Percentiles rank a stretch among this genome's conserved stretches.
These are phyloP conservation scores for Crocuta crocuta DNA, from an alignment of 2,113 vertebrate species.

Conservation along the genomic window DNA sequence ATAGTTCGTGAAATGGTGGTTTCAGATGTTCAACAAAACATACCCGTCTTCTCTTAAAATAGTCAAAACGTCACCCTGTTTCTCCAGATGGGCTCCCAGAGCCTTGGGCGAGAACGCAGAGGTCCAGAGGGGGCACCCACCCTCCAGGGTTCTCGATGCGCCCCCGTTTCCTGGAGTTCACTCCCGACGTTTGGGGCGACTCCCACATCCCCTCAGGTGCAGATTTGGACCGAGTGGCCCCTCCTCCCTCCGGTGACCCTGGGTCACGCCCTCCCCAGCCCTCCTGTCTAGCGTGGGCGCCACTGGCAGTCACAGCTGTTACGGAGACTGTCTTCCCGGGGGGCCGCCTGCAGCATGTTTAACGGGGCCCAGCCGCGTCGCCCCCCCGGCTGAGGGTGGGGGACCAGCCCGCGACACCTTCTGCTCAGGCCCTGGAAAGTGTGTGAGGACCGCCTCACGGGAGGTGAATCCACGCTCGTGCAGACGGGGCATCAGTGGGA, in stretches of 20 bases:
- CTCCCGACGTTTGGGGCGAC: accelerated
- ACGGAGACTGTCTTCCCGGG: not conserved
- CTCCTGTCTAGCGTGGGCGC: not conserved
- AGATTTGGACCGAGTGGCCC: not conserved
- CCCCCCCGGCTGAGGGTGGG: not conserved
- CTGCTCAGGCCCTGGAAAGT: not conserved
- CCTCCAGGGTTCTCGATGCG: too few relatives aligned
- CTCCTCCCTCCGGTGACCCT: not conserved
- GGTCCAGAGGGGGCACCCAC: too few relatives aligned
- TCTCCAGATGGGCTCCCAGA: not conserved
- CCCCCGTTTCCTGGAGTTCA: not conserved
- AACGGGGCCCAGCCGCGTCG: not conserved
- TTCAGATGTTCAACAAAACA: too few relatives aligned
- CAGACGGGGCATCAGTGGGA: not conserved
- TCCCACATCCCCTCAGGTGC: too few relatives aligned
- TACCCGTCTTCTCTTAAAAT: not conserved
- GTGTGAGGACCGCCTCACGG: not conserved
- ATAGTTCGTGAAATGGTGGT: not conserved
- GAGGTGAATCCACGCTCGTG: accelerated
- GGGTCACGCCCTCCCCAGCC: not conserved
- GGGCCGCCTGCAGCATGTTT: not conserved
- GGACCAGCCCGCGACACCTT: too few relatives aligned
- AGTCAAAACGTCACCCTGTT: not conserved
- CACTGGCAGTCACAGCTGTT: too few relatives aligned
- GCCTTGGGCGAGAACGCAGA: not conserved